Evolutionary conservation across 2,113 vertebrate genomes (phyloP), one percentile per base, ranked within the genome.

Genomic region (Coracopsis vasa): DNA sequence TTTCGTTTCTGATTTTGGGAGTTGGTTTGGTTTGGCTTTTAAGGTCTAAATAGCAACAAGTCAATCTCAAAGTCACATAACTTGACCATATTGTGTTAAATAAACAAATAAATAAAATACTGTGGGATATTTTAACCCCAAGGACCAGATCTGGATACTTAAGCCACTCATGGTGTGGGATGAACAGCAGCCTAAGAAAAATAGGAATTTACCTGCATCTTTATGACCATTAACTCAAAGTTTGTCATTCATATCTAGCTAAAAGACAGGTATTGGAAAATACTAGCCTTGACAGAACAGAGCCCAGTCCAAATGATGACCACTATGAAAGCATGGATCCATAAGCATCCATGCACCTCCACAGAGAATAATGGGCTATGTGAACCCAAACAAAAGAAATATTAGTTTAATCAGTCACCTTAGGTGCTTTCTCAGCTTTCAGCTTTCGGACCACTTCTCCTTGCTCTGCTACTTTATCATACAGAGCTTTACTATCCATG

Each of bases 381-480:
- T 33, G 92, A 81, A 86, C 23, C 15, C 53, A 88, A 25, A 58
- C 8, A 35, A 31, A 64, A 45, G 39, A 83, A 70, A 48, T 3
- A 39, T 16, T 41, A 24, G 10, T 70, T 84, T 39, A 37, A 51
- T 24, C 37, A 90, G 41, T 61, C 79, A 98, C 97, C 97, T 98
- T 98, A 25, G 97, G 58, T 29, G 96, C 98, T 62, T 97, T 99
- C 92, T 98, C 98, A 81, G 97, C 96, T 97, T 99, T 99, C 86
- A 99, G 97, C 96, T 98, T 98, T 91, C 98, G 98, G 69, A 99
- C 98, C 29, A 84, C 77, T 81, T 97, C 97, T 64, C 97, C 97
- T 92, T 96, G 95, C 51, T 98, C 93, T 61, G 97, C 89, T 8
- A 99, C 98, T 51, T 96, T 94, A 72, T 98, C 97, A 70, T 98